phyloP scores from a whole-genome alignment of 2,797 vertebrate species.

The Naso thynnoides region DNA sequence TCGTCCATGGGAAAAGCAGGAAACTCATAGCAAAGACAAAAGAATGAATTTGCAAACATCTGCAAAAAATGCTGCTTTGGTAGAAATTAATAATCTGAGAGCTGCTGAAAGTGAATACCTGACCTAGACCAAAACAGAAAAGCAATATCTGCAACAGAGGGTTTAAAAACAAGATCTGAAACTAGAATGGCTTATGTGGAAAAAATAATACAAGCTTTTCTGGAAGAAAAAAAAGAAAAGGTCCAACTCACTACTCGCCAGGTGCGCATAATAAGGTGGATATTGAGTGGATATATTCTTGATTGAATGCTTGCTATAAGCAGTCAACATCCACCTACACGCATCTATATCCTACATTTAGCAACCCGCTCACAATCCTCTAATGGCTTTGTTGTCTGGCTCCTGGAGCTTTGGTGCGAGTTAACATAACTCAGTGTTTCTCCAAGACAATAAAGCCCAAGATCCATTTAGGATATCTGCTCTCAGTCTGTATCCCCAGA shows the following conservation, averaged over 20 bases:
- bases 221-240: slow-evolving; percentile 11
- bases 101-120: slow-evolving; percentile 1
- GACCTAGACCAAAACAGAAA: background rate
- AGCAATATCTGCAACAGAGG: slow-evolving; percentile 5
- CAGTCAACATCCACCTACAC: slow-evolving; percentile 47
- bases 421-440: slow-evolving; percentile 58
- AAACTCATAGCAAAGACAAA: background rate
- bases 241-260: slow-evolving; percentile 4
- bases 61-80: background rate
- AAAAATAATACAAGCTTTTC: slow-evolving; percentile 22
- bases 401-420: slow-evolving; percentile 31
- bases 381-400: slow-evolving; percentile 34
- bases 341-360: slow-evolving; percentile 51
- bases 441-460: slow-evolving; percentile 47
- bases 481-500: slow-evolving; percentile 42
- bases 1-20: background rate
- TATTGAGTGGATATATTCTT: slow-evolving; percentile 38
- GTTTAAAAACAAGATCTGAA: background rate
- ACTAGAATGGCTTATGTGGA: background rate
- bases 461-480: slow-evolving; percentile 50
- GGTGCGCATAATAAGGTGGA: slow-evolving; percentile 13
- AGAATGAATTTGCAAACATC: background rate
- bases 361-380: slow-evolving; percentile 49
- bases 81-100: background rate
- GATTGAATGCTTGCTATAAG: slow-evolving; percentile 34